Evolutionary conservation across 2,888 invertebrate genomes (phyloP).

Genomic region (Pristionchus fissidentatus): DNA sequence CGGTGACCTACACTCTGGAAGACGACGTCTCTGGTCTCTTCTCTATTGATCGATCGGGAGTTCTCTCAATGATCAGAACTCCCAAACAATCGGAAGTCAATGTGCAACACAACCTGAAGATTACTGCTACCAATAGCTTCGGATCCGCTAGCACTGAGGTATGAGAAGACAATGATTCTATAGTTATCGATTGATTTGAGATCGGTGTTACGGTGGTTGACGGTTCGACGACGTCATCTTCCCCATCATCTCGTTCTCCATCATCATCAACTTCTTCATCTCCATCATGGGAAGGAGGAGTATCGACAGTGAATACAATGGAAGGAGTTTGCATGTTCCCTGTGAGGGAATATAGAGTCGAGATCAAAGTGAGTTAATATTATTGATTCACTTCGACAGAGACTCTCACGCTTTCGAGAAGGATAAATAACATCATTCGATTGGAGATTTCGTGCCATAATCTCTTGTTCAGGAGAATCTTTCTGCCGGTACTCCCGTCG

Average conservation of each 20-base stretch:
- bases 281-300: slow-evolving; percentile 19
- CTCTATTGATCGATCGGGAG: not conserved
- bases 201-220: not conserved
- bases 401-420: not conserved
- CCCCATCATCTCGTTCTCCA: not conserved
- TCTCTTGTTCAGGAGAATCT: slow-evolving; percentile 20
- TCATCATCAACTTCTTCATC: not conserved
- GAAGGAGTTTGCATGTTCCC: slow-evolving; percentile 26
- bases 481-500: not conserved
- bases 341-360: slow-evolving; percentile 14
- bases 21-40: not conserved
- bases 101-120: slow-evolving; percentile 5
- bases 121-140: not conserved
- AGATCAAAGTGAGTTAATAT: slow-evolving; percentile 6
- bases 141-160: slow-evolving; percentile 15
- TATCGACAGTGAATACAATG: not conserved
- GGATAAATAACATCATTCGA: too few relatives aligned
- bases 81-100: not conserved
- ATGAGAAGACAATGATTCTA: not conserved
- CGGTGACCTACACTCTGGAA: not conserved
- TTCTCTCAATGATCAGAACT: not conserved
- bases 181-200: not conserved
- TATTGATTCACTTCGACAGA: not conserved
- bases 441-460: not conserved
- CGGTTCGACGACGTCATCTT: not conserved